Conservation (phyloP, 2,797 vertebrate genomes). For the Bradypodion ventrale region DNA sequence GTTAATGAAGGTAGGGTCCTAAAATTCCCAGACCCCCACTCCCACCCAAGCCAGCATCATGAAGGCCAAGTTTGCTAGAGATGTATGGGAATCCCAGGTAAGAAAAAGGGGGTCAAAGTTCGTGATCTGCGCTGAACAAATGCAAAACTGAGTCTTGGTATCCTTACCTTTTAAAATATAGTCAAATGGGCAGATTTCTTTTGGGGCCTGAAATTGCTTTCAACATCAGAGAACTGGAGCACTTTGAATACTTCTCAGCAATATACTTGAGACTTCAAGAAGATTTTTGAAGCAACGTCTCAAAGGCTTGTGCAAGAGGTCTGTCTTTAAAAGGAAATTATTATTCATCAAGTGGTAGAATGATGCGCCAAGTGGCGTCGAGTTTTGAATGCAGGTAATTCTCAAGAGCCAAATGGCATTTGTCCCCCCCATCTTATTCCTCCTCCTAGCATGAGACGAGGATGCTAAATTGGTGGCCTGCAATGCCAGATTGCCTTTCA, state of each 20-base stretch:
- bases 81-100: no score
- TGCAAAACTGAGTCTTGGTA: no score
- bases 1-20: no score
- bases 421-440: not conserved
- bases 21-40: no score
- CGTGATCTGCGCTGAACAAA: no score
- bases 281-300: slow-evolving; percentile 10
- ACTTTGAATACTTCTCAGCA: slow-evolving; percentile 14
- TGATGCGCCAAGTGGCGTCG: not conserved
- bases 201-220: not conserved
- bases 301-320: slow-evolving; percentile 19
- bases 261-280: slow-evolving; percentile 22
- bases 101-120: no score
- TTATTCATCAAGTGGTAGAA: slow-evolving; percentile 26
- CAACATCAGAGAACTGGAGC: not conserved
- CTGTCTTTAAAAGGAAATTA: not conserved
- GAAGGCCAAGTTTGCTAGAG: no score
- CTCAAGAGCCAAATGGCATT: not conserved
- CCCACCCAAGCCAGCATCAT: no score
- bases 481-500: slow-evolving; percentile 26
- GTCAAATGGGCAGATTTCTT: no score
- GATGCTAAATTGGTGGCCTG: slow-evolving; percentile 38
- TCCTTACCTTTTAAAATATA: no score
- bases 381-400: slow-evolving; percentile 8
- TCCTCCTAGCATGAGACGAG: slow-evolving; percentile 14